phyloP scores from a whole-genome alignment of 2,797 vertebrate species.

The Okamejei kenojei region DNA sequence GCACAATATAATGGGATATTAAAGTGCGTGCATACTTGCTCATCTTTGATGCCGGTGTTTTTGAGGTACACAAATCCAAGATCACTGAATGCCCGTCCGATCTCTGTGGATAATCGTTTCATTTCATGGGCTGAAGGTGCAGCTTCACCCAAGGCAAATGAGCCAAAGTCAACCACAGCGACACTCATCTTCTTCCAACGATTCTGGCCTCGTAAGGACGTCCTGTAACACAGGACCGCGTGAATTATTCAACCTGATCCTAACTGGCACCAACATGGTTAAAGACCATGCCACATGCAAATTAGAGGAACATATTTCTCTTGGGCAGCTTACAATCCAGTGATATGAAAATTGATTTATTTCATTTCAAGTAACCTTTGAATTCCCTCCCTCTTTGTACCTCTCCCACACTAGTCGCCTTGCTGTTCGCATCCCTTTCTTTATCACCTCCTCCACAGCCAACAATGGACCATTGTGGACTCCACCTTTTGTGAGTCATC shows the following conservation, averaged over 20 bases:
- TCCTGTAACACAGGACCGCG: neutral
- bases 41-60: slow-evolving; percentile 56
- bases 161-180: slow-evolving; percentile 55
- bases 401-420: too few species aligned
- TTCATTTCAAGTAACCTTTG: too few species aligned
- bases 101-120: slow-evolving; percentile 41
- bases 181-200: slow-evolving; percentile 49
- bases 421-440: too few species aligned
- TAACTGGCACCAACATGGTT: too few species aligned
- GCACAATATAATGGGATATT: neutral
- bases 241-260: neutral
- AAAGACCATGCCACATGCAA: too few species aligned
- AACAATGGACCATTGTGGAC: too few species aligned
- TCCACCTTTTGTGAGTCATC: too few species aligned
- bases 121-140: slow-evolving; percentile 41
- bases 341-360: too few species aligned
- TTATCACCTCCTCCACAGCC: too few species aligned
- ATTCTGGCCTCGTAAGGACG: neutral
- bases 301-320: too few species aligned
- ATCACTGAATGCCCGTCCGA: slow-evolving; percentile 52
- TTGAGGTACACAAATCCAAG: slow-evolving; percentile 59
- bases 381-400: too few species aligned
- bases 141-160: slow-evolving; percentile 41
- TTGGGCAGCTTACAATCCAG: too few species aligned
- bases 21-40: slow-evolving; percentile 49